phyloP scores from a whole-genome alignment of 2,888 invertebrate species.

The Tenthredo scrophulariae region DNA sequence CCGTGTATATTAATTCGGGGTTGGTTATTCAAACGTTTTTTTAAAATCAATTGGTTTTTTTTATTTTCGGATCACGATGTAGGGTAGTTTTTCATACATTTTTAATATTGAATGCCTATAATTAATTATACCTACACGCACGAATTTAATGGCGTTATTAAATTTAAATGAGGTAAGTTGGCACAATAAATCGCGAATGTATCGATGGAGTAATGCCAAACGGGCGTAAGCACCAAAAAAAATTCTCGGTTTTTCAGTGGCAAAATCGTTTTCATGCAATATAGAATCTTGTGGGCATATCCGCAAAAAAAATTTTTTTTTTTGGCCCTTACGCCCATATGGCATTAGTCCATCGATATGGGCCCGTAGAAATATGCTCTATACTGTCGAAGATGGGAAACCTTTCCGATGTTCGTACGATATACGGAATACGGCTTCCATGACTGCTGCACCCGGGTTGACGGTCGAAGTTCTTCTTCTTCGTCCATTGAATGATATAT shows the following conservation, averaged over 20 bases:
- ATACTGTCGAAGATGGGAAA: slow-evolving; percentile 24
- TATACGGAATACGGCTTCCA: slow-evolving; percentile 36
- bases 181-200: background rate
- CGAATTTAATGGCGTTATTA: background rate
- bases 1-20: background rate
- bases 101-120: too few species aligned
- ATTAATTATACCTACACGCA: too few species aligned
- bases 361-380: background rate
- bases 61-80: background rate
- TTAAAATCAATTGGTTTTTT: background rate
- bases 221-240: too few species aligned
- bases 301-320: too few species aligned
- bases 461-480: slow-evolving; percentile 22
- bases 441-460: slow-evolving; percentile 6
- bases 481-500: background rate
- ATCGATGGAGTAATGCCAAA: too few species aligned
- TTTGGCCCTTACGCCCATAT: too few species aligned
- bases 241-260: too few species aligned
- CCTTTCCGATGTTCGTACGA: slow-evolving; percentile 40
- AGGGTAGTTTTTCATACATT: too few species aligned
- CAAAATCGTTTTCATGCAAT: too few species aligned
- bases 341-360: too few species aligned
- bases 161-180: background rate
- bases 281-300: too few species aligned
- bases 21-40: background rate